Conservation (phyloP, 35 echinoderm and acorn worm genomes). For the Lytechinus variegatus region DNA sequence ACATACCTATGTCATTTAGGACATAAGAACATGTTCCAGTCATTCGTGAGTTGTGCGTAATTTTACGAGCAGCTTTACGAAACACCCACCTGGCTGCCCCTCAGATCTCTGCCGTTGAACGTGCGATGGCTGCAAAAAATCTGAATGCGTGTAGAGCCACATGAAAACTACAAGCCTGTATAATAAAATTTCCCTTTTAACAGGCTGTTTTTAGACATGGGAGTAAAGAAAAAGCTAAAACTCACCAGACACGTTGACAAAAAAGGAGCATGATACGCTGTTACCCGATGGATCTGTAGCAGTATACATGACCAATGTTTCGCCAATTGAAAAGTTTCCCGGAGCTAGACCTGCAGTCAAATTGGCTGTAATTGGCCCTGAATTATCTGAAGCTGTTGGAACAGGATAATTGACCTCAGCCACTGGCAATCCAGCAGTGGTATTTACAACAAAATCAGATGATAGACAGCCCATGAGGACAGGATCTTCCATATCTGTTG, state of each 20-base stretch:
- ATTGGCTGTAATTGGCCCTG: neutral
- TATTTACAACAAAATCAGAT: neutral
- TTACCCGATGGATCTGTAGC: conserved; percentile 37
- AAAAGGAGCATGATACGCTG: neutral
- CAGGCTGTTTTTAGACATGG: no score
- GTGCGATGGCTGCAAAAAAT: no score
- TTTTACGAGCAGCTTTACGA: no score
- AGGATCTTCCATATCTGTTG: neutral
- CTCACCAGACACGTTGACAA: conserved; percentile 47
- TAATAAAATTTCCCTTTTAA: no score
- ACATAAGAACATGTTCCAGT: no score
- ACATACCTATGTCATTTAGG: no score
- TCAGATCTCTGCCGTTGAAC: no score
- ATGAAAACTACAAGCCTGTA: no score
- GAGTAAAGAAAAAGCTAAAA: neutral
- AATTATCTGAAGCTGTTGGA: conserved; percentile 15
- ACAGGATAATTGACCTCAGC: neutral
- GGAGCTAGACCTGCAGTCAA: neutral
- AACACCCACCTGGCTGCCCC: no score
- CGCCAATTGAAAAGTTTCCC: conserved; percentile 24
- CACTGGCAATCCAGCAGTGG: neutral
- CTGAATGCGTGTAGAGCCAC: no score
- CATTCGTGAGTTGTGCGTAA: no score
- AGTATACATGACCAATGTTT: conserved; percentile 14
- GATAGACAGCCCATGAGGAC: neutral